Base-by-base conservation (phyloP, 2,888 invertebrate genomes). In the Himalopsyche tibetana region DNA sequence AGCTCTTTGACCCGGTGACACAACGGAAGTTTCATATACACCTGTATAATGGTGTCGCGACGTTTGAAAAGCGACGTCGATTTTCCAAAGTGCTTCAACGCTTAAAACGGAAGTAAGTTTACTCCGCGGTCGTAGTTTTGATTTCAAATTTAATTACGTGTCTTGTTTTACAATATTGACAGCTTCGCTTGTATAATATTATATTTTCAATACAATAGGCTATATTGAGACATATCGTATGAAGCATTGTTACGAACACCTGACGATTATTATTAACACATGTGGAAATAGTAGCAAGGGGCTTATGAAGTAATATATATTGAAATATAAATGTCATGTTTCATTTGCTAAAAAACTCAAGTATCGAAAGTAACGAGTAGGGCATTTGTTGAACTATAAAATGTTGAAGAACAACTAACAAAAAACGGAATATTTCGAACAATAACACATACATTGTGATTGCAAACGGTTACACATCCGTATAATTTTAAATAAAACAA, bases 91-190 rank as follows among this genome's bases (percentile, higher is more conserved):
- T 63, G 63, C 19, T 63, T 6, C 2, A 28, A 63, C 63, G 63
- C 19, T n/a, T 19, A n/a, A 63, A 63, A 63, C 63, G 63, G 63
- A 63, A 63, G 63, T 63, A 63, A 63, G 63, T 63, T 19, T 8
- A 11, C 63, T 63, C 19, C 19, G 19, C 63, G 19, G 19, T 63
- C 19, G 5, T 28, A 19, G 63, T 63, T 63, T 63, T 63, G 19
- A 63, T 63, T 63, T 19, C 63, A 19, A 63, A 63, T 63, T 63
- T 63, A 63, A 63, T 63, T 63, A 63, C 63, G 63, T 63, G 63
- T 19, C 63, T 63, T 63, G 63, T 63, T 1, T 63, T 63, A 63
- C 19, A 19, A 63, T 19, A 63, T 63, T 63, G 63, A 28, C 63
- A 63, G 63, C n/a, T 19, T 2, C 11, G 19, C 2, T n/a, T 28